Evolutionary conservation across 2,113 vertebrate genomes (phyloP).

Genomic region (Halichoeres trimaculatus): DNA sequence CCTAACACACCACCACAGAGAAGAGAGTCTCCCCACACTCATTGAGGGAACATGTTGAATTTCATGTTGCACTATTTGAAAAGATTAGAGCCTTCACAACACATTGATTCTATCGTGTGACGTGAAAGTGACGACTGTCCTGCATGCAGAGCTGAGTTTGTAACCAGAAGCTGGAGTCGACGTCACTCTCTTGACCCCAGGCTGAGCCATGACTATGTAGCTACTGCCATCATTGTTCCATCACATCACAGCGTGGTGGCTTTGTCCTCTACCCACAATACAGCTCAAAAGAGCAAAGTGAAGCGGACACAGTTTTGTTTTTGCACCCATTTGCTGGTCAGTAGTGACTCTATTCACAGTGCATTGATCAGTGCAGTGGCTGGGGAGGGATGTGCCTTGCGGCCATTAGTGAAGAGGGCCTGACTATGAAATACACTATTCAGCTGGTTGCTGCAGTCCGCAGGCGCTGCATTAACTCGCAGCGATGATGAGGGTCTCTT

Average conservation of each 20-base stretch:
- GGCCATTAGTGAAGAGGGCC: conserved; percentile 52
- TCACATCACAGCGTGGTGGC: conserved; percentile 51
- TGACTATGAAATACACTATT: conserved; percentile 61
- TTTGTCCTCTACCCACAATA: conserved; percentile 74
- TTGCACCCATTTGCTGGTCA: conserved; percentile 60
- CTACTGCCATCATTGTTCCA: conserved; percentile 62
- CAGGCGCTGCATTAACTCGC: conserved; percentile 63
- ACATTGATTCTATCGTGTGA: conserved; percentile 27
- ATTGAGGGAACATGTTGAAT: conserved; percentile 28
- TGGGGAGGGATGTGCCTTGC: conserved; percentile 58
- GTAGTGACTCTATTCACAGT: conserved; percentile 68
- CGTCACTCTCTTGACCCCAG: conserved; percentile 66
- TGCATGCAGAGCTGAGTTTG: conserved; percentile 14
- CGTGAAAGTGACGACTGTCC: conserved; percentile 19
- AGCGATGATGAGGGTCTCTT: conserved; percentile 37
- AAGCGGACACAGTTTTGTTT: conserved; percentile 70
- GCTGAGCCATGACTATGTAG: conserved; percentile 52
- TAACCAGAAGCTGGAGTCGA: conserved; percentile 24
- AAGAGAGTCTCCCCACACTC: conserved; percentile 51
- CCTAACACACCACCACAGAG: conserved; percentile 58
- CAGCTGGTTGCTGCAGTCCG: conserved; percentile 50
- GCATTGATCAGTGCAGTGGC: conserved; percentile 63
- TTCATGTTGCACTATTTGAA: conserved; percentile 40
- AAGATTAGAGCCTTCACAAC: conserved; percentile 21
- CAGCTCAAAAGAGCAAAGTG: conserved; percentile 72